Conservation (phyloP, 2,113 vertebrate genomes). For the Hassar affinis region DNA sequence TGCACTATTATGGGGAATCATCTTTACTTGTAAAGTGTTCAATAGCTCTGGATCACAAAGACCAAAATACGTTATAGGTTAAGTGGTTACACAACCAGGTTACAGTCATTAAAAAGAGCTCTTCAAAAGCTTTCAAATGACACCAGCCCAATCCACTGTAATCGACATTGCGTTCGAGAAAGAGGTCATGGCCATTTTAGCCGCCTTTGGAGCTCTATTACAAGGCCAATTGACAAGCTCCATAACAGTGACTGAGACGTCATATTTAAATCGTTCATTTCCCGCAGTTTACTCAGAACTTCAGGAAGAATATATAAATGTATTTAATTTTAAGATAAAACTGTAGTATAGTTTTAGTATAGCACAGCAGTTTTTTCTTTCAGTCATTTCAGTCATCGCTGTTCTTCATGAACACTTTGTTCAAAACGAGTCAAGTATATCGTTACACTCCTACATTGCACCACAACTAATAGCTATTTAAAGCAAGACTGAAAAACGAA, state of each 20-base stretch:
- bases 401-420: not conserved
- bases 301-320: not conserved
- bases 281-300: too few relatives aligned
- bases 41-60: not conserved
- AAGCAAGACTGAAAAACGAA: too few relatives aligned
- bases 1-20: not conserved
- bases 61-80: not conserved
- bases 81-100: not conserved
- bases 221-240: not conserved
- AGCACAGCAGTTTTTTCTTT: too few relatives aligned
- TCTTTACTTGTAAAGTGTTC: not conserved
- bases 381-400: not conserved
- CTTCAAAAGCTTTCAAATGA: not conserved
- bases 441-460: not conserved
- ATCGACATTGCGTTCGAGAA: not conserved
- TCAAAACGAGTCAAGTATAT: not conserved
- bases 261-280: not conserved
- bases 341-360: not conserved
- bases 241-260: not conserved
- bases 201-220: not conserved
- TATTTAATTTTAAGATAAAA: not conserved
- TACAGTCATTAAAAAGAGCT: not conserved
- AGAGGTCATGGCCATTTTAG: not conserved
- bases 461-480: not conserved
- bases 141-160: not conserved